Evolutionary conservation across 2,888 invertebrate genomes (phyloP), one percentile per base, ranked within the genome.

Genomic region (Trachelus tabidus): DNA sequence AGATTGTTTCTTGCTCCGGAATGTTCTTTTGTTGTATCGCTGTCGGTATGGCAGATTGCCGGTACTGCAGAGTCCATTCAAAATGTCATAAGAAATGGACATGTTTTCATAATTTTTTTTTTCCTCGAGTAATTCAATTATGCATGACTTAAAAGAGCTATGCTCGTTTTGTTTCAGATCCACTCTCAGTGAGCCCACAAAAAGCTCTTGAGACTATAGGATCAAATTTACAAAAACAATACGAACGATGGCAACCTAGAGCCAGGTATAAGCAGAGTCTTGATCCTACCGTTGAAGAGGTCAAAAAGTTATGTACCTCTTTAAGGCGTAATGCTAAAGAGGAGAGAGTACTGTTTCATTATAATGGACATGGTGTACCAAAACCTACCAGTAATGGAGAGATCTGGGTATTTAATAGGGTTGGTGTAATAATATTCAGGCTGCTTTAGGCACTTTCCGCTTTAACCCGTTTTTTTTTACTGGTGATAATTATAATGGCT

Each of bases 291-390:
- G 96, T 97, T 3, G 99, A 99, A 69, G 99, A 99, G 92, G 98
- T 99, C 0, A 98, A 99, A 91, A 99, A 99, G 92, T 93, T 99
- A 34, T 99, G 99, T 90, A 96, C 96, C 37, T 98, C 98, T 0
- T 92, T 99, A 83, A 94, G 99, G 15, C 94, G 98, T 84, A 99
- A 98, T 92, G 99, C 99, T 6, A 99, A 99, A 92, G 99, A 99
- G 88, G 99, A 99, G 90, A 94, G 99, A 82, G 98, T 99, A 68
- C 93, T 99, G 77, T 99, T 99, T 92, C 99, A 99, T 92, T 99
- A 99, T 92, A 99, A 99, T 92, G 99, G 99, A 0, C 99, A 99
- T 91, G 99, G 99, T 30, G 99, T 99, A 79, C 99, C 99, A 71
- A 97, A 96, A 91, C 99, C 99, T 56, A 99, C 99, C 12, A 94